These are phyloP conservation scores for Drosophila chauvacae DNA, from an alignment of 1,140 invertebrate species.

Conservation along the genomic window DNA sequence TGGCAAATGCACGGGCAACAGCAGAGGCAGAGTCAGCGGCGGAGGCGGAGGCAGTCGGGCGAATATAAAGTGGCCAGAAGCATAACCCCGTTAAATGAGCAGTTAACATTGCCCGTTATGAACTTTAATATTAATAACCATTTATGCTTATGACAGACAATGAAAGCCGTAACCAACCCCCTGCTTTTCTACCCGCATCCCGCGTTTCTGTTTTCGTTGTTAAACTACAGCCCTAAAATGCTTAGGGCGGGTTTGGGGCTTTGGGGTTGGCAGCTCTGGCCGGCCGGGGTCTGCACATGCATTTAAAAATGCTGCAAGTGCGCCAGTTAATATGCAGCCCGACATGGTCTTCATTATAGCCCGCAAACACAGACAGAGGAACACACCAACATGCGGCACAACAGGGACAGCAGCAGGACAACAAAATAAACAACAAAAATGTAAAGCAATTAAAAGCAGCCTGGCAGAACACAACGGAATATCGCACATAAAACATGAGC, in stretches of 20 bases:
- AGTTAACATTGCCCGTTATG: slow-evolving; percentile 64
- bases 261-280: background rate
- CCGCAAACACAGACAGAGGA: slow-evolving; percentile 38
- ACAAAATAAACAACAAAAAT: slow-evolving; percentile 74
- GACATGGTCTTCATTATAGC: slow-evolving; percentile 73
- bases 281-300: slow-evolving; percentile 28
- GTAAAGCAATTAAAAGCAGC: slow-evolving; percentile 82
- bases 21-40: background rate
- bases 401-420: slow-evolving; percentile 38
- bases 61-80: slow-evolving; percentile 61
- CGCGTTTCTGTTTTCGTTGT: slow-evolving; percentile 61
- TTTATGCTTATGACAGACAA: slow-evolving; percentile 79
- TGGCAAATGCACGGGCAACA: background rate
- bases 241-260: slow-evolving; percentile 48
- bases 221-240: slow-evolving; percentile 72
- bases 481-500: slow-evolving; percentile 78
- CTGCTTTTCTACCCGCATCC: background rate
- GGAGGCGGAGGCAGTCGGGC: slow-evolving; percentile 20
- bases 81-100: slow-evolving; percentile 62
- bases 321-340: slow-evolving; percentile 76
- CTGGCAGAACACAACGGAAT: slow-evolving; percentile 70
- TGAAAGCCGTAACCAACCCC: slow-evolving; percentile 46
- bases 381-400: slow-evolving; percentile 15
- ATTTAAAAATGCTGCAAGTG: slow-evolving; percentile 72
- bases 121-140: slow-evolving; percentile 79